Conservation (phyloP, 2,888 invertebrate species). For the Sclerodermus sp. region DNA sequence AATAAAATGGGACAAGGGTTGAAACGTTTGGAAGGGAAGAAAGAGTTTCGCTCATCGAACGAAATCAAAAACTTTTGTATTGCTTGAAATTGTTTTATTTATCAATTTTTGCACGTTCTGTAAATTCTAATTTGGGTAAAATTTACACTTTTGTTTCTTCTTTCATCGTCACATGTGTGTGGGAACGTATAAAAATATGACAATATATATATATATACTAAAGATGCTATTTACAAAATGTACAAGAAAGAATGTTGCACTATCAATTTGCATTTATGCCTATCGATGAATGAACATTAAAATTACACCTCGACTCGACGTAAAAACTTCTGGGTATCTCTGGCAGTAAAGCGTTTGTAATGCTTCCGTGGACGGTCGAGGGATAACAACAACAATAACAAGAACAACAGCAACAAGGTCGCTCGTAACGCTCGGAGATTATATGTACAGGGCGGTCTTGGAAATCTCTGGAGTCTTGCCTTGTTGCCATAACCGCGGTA, state of each 20-base stretch:
- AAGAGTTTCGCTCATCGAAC: no score
- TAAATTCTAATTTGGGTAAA: slow-evolving; percentile 25
- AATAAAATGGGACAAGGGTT: no score
- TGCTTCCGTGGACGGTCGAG: slow-evolving; percentile 1
- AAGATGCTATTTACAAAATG: slow-evolving; percentile 31
- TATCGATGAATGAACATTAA: background rate
- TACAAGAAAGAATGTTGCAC: slow-evolving; percentile 18
- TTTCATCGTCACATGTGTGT: slow-evolving; percentile 18
- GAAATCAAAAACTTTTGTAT: no score
- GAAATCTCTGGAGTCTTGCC: background rate
- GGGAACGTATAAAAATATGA: slow-evolving; percentile 56
- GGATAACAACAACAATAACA: slow-evolving; percentile 31
- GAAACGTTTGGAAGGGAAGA: no score
- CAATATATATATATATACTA: slow-evolving; percentile 35
- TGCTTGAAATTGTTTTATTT: slow-evolving; percentile 30
- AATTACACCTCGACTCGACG: no score
- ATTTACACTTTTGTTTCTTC: slow-evolving; percentile 34
- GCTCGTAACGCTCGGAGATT: slow-evolving; percentile 14
- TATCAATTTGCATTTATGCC: background rate
- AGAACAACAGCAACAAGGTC: slow-evolving; percentile 31
- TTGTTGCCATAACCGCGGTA: background rate
- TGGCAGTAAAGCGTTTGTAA: no score
- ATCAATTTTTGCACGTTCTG: slow-evolving; percentile 5
- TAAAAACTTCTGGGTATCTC: background rate
- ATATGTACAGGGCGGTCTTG: background rate